Evolutionary conservation across 2,797 vertebrate species (phyloP).

Genomic region (Rhinophrynus dorsalis): DNA sequence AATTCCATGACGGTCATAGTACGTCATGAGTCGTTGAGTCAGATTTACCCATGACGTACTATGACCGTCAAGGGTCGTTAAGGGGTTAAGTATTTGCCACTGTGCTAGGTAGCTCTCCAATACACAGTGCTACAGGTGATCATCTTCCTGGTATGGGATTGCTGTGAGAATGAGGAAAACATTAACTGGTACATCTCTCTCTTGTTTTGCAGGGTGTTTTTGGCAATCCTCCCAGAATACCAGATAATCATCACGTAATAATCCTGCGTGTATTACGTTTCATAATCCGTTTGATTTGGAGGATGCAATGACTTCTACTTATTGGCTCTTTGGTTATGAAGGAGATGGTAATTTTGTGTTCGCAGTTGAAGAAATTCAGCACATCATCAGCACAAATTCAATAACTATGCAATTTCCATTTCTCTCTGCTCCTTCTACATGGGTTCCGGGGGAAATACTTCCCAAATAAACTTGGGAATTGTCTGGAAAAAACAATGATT

Average conservation of each 20-base stretch:
- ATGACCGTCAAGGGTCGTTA: too few species aligned
- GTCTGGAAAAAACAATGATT: background rate
- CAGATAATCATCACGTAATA: slow-evolving; percentile 58
- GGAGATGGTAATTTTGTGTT: background rate
- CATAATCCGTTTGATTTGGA: slow-evolving; percentile 70
- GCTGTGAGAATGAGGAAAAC: too few species aligned
- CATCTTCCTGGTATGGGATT: too few species aligned
- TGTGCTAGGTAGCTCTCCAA: too few species aligned
- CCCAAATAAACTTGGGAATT: background rate
- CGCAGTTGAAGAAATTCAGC: slow-evolving; percentile 4
- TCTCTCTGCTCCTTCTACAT: background rate
- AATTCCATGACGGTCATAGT: too few species aligned
- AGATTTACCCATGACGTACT: too few species aligned
- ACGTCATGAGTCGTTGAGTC: too few species aligned
- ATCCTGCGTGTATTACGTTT: slow-evolving; percentile 68
- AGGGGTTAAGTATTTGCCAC: too few species aligned
- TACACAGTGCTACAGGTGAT: too few species aligned
- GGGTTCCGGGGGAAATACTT: background rate
- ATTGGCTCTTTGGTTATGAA: background rate
- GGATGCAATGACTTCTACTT: slow-evolving; percentile 60
- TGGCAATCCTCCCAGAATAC: background rate
- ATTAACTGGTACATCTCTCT: background rate
- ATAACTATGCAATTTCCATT: background rate
- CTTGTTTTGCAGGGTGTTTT: slow-evolving; percentile 7
- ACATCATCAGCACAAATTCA: background rate